Evolutionary conservation across 1,140 invertebrate genomes (phyloP).

Genomic region (Chrysomallon squamiferum): DNA sequence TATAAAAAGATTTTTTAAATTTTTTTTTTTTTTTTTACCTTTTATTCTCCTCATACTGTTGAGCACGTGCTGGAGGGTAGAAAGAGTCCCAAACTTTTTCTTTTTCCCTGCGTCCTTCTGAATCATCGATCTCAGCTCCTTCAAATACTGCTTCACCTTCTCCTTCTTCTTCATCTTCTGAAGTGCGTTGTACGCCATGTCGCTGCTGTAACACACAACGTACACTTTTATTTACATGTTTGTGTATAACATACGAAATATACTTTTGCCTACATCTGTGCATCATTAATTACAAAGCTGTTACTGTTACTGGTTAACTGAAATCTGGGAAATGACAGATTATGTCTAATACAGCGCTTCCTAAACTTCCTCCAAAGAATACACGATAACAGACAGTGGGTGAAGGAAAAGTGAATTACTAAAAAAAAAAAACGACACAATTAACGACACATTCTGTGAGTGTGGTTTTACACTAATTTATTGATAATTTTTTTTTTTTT

Average conservation of each 20-base stretch:
- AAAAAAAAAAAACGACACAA: too few relatives aligned
- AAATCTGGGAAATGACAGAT: background rate
- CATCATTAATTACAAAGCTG: too few relatives aligned
- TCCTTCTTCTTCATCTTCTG: constrained; percentile 42
- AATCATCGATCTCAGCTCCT: constrained; percentile 42
- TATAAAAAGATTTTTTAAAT: too few relatives aligned
- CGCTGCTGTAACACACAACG: constrained; percentile 25
- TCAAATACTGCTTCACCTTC: constrained; percentile 41
- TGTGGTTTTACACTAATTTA: too few relatives aligned
- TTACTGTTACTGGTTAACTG: background rate
- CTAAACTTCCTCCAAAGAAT: background rate
- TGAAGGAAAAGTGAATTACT: too few relatives aligned
- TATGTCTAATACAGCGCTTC: background rate
- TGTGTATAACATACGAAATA: background rate
- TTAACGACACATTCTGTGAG: too few relatives aligned
- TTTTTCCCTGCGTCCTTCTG: constrained; percentile 6
- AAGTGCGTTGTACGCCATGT: constrained; percentile 28
- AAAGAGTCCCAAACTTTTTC: constrained; percentile 35
- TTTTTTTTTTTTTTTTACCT: constrained; percentile 31
- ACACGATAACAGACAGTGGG: background rate
- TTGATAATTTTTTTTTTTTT: background rate
- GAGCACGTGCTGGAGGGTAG: constrained; percentile 42
- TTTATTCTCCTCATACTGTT: constrained; percentile 37
- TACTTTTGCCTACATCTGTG: background rate
- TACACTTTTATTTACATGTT: background rate